These are phyloP conservation scores for Coenonympha glycerion DNA, from an alignment of 2,888 invertebrate species.

Conservation along the genomic window DNA sequence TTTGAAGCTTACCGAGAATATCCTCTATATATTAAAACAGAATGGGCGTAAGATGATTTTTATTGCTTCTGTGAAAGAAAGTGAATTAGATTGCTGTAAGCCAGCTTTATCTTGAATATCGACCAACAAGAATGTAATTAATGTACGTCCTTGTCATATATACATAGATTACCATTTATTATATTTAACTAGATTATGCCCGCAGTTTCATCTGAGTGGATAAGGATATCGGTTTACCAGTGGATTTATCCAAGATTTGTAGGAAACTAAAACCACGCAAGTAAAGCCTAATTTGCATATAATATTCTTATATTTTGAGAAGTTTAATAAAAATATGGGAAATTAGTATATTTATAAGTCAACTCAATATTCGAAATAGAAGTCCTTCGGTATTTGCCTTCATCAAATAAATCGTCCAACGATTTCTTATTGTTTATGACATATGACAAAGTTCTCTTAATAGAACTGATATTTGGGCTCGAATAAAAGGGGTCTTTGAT, in stretches of 20 bases:
- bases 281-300: no score
- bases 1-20: conserved; percentile 45
- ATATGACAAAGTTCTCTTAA: conserved; percentile 55
- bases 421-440: conserved; percentile 46
- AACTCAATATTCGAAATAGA: not conserved
- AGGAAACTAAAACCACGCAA: no score
- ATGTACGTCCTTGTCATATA: conserved; percentile 9
- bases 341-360: not conserved
- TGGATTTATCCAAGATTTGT: no score
- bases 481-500: conserved; percentile 57
- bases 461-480: conserved; percentile 53
- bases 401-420: conserved; percentile 5
- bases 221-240: no score
- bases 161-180: conserved; percentile 3
- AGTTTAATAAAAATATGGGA: no score
- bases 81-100: conserved; percentile 55
- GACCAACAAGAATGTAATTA: conserved; percentile 21
- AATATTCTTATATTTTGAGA: no score
- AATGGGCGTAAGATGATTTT: conserved; percentile 61
- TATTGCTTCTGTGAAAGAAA: conserved; percentile 46
- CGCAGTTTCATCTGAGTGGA: no score
- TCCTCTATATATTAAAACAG: conserved; percentile 57
- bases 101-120: conserved; percentile 40
- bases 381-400: conserved; percentile 1
- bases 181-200: not conserved